phyloP scores from a whole-genome alignment of 2,113 vertebrate genomes.

The Bubo blakistoni region DNA sequence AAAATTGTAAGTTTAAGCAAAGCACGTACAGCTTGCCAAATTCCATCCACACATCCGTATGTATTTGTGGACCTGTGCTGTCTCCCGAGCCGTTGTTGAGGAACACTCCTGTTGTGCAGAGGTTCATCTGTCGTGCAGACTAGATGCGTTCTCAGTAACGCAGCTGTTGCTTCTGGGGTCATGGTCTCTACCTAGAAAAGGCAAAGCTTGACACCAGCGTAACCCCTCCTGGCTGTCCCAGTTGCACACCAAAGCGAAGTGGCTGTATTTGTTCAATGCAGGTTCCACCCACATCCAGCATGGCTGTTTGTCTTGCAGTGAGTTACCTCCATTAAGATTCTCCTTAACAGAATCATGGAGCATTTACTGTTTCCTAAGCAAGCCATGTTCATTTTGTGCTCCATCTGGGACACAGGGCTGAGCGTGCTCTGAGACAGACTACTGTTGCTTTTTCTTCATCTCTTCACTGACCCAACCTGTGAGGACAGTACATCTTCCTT shows the following conservation, averaged over 20 bases:
- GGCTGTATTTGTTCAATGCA: neutral
- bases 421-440: neutral
- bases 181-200: neutral
- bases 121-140: neutral
- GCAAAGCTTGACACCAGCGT: accelerated
- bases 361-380: neutral
- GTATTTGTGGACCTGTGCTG: no score
- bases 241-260: no score
- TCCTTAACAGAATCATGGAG: accelerated
- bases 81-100: neutral
- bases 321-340: neutral
- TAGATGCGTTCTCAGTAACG: accelerated
- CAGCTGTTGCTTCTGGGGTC: neutral
- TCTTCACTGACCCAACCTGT: neutral
- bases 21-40: neutral
- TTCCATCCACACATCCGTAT: no score
- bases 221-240: neutral
- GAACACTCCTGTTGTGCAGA: neutral
- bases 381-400: neutral
- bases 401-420: neutral
- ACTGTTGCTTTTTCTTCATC: neutral
- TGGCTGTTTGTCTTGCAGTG: accelerated
- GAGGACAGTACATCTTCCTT: neutral
- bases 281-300: neutral
- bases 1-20: accelerated